Base-by-base conservation (phyloP, 2,113 vertebrate species). In the Cryptoleucopteryx plumbea region DNA sequence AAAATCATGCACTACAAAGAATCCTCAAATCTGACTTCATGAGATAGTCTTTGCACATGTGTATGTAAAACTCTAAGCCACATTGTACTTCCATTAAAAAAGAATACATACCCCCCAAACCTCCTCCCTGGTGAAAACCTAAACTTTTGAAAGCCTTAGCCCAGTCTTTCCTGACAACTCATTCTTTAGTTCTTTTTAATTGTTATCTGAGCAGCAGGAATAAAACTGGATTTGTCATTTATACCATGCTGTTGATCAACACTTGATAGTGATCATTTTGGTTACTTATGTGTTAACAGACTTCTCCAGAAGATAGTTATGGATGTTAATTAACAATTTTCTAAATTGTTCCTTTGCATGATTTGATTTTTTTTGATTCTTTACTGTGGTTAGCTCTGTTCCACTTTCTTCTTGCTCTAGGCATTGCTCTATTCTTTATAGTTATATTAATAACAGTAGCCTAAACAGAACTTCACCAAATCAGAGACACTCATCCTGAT, bases 71-170 rank as follows among this genome's bases (percentile, higher is more conserved):
- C 12, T 45, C 22, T 75, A 77, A 62, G 3, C 16, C 32, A 75
- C 10, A 19, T 27, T 65, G 2, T 26, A 53, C 13, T 34, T 52
- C 32, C n/a, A 48, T 29, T 36, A 7, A 83, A 66, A 77, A 29
- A 74, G 26, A 40, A 45, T 1, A 10, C 18, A n/a, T 19, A 42
- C 7, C 3, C 29, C 8, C 16, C 47, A 80, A 75, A 29, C 4
- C 21, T 34, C 3, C 1, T 14, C 21, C 6, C 4, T 4, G 4
- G 8, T n/a, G 59, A 48, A 5, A 2, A 3, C 11, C 4, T 5
- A 13, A 9, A 70, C 4, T 56, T 96, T 61, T 61, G 8, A 82
- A 36, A 71, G 4, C 10, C 6, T 43, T 85, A 71, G 5, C 4
- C 10, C 5, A 26, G 2, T 42, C 13, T 73, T 81, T 48, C 36